These are phyloP conservation scores for Cataglyphis livida DNA, from an alignment of 2,888 invertebrate genomes.

Conservation along the genomic window DNA sequence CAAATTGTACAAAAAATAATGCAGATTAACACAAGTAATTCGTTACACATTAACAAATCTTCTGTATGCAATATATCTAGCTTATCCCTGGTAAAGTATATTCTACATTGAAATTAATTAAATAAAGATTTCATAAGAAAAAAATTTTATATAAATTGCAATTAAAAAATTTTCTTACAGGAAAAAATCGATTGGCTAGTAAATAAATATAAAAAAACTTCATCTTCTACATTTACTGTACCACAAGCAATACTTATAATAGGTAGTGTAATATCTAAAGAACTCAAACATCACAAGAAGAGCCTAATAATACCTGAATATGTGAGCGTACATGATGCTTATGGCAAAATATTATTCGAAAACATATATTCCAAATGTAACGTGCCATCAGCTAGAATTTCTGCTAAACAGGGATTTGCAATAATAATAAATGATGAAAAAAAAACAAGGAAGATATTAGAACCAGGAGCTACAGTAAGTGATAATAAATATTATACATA, in stretches of 20 bases:
- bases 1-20: background rate
- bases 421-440: background rate
- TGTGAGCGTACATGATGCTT: background rate
- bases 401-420: background rate
- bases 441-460: background rate
- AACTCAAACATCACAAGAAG: background rate
- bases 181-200: background rate
- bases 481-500: background rate
- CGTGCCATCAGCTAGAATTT: background rate
- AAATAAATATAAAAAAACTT: background rate
- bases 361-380: background rate
- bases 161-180: background rate
- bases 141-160: background rate
- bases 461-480: background rate
- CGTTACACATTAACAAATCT: background rate
- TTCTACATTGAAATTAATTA: background rate
- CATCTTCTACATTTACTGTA: background rate
- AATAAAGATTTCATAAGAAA: background rate
- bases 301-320: background rate
- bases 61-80: background rate
- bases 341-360: background rate
- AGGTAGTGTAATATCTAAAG: too few relatives aligned
- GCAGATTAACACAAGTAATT: background rate
- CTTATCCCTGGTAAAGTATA: background rate
- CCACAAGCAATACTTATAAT: background rate